Base-by-base conservation (phyloP, 2,797 vertebrate species). In the Coregonus sp. region DNA sequence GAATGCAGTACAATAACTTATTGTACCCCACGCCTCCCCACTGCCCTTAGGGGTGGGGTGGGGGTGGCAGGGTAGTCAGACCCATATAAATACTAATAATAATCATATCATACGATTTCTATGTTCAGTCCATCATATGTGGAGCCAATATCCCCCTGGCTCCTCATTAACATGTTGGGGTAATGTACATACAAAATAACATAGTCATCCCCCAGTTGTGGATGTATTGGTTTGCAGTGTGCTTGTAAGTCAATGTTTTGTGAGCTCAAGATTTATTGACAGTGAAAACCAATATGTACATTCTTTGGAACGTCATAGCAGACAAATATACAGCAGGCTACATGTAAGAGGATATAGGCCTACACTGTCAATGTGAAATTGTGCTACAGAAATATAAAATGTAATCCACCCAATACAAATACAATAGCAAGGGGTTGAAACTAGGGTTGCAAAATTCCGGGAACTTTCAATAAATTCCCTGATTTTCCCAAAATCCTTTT, bases 1-100 rank as follows among this genome's bases (percentile, higher is more conserved):
- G 90, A 90, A 84, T 84, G 61, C 79, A 79, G 75, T 72, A 88
- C 89, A 90, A 91, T 89, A 83, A 84, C 80, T 84, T 82, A 88
- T 85, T 91, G 14, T 68, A 79, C 25, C 72, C 52, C 51, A 74
- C 82, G 83, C 78, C 80, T 81, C 33, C 47, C 61, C 74, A 75
- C 76, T 5, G 52, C 74, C 72, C n/a, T 51, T 77, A 59, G 50
- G 78, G 75, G 76, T 51, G 40, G 78, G 75, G 75, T 51, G 40
- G 40, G 40, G 9, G 40, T 47, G 40, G 2, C 40, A 47, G 11
- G 40, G 54, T 73, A 82, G 79, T 70, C 59, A 73, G 72, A 72
- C 69, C 37, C 18, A 20, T 11, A 2, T 67, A 31, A 47, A 47
- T 47, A 47, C 11, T 47, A 47, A 11, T 11, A 47, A 11, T 47